A percentile compares a stretch with the other conserved stretches of the same genome.
Conservation (phyloP, 1,140 invertebrate species). For the Hylaeus anthracinus region DNA sequence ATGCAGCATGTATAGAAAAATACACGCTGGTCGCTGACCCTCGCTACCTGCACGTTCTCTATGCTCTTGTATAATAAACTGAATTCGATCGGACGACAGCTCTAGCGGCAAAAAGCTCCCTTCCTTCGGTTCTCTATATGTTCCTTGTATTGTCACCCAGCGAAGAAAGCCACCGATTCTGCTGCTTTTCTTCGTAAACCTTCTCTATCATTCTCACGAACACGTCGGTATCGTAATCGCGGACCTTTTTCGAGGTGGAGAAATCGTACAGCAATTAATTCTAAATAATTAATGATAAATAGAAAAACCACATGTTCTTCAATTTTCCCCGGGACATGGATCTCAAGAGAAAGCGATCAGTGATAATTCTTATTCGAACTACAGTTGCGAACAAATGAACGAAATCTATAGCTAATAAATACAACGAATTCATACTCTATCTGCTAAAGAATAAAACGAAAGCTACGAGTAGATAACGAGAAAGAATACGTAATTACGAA, state of each 20-base stretch:
- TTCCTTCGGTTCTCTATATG: constrained; percentile 53
- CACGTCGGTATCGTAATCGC: background rate
- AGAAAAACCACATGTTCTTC: too few relatives aligned
- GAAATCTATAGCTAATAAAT: too few relatives aligned
- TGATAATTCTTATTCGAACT: too few relatives aligned
- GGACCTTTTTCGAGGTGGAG: background rate
- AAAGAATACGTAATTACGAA: too few relatives aligned
- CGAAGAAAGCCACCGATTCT: constrained; percentile 26
- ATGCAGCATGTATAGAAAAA: constrained; percentile 67
- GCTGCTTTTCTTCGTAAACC: background rate
- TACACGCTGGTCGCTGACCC: constrained; percentile 78
- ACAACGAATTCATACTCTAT: too few relatives aligned
- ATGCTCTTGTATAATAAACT: constrained; percentile 80
- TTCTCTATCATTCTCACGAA: background rate
- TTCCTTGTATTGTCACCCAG: constrained; percentile 38
- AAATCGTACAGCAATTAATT: too few relatives aligned
- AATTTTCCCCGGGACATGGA: too few relatives aligned
- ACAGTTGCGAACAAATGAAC: too few relatives aligned
- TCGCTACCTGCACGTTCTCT: constrained; percentile 62
- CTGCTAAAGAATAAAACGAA: too few relatives aligned
- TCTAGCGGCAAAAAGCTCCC: constrained; percentile 45
- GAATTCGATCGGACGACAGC: constrained; percentile 76
- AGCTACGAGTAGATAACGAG: too few relatives aligned
- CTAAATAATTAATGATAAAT: too few relatives aligned
- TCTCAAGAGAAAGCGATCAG: too few relatives aligned